Evolutionary conservation across 2,888 invertebrate species (phyloP), one percentile per base, ranked within the genome.

Genomic region (Helleia helle): DNA sequence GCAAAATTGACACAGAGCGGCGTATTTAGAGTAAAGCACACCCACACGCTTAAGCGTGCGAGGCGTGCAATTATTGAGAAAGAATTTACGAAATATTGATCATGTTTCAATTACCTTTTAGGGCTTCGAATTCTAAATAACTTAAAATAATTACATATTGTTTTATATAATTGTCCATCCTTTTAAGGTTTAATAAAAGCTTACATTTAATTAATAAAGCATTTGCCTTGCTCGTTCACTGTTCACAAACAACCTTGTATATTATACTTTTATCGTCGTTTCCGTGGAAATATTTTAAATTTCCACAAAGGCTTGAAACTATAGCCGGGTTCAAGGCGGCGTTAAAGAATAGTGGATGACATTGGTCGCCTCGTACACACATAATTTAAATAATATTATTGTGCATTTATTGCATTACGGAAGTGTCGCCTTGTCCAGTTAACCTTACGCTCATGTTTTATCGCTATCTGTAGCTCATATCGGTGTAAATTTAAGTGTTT

Each of bases 281-380:
- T 40, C 40, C 31, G 25, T 40, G 40, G 40, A 40, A 31, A 31
- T 31, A 39, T 38, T 38, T 15, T 11, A 12, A 22, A 31, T 9
- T 11, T 9, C 31, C 11, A 11, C 31, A 6, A 22, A 22, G 22
- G 8, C 12, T 7, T 11, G 15, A 18, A 7, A 27, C 12, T 12
- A 17, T n/a, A 15, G n/a, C 9, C 12, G 22, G 17, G 34, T 22
- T 34, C 34, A 22, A 34, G 34, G 34, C 34, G 12, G 47, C 50
- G 55, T 65, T 63, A 71, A 73, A 76, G 66, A 71, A 71, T 69
- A 71, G 72, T 75, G 62, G 75, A 54, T 63, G 77, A 56, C 77
- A 77, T 76, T 77, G 76, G 14, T 54, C 46, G 47, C 42, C 49
- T 54, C 51, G 61, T 56, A 63, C 52, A 59, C 57, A 64, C 58